A percentile compares a stretch with the other conserved stretches of the same genome.
Conservation (phyloP, 2,113 vertebrate genomes). For the Nothoprocta pentlandii region DNA sequence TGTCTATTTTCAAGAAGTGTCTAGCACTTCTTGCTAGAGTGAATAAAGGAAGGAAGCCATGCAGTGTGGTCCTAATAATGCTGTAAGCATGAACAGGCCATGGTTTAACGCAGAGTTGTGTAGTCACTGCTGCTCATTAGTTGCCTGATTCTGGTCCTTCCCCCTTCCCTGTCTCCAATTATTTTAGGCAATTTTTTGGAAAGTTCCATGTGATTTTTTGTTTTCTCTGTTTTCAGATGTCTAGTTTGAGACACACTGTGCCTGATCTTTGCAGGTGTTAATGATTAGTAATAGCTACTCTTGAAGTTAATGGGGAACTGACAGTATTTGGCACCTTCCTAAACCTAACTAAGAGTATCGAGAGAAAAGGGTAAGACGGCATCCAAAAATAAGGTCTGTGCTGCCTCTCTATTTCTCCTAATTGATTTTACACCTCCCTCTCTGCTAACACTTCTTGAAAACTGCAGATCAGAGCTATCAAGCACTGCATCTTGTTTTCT, state of each 20-base stretch:
- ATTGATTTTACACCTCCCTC: background rate
- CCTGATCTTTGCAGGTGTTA: background rate
- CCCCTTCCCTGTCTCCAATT: background rate
- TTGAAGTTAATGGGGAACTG: fast-evolving
- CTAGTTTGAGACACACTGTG: background rate
- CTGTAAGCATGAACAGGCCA: fast-evolving
- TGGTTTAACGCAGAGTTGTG: fast-evolving
- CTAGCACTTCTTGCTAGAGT: background rate
- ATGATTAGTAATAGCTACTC: background rate
- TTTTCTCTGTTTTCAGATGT: background rate
- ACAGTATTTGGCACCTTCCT: background rate
- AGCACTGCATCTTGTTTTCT: background rate
- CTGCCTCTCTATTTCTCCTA: background rate
- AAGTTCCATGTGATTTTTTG: background rate
- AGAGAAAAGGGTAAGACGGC: background rate
- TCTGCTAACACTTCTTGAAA: background rate
- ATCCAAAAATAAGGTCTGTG: fast-evolving
- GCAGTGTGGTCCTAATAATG: background rate
- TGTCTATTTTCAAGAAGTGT: too few species aligned
- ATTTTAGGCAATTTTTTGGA: background rate
- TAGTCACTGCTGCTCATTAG: background rate
- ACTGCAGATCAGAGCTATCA: background rate
- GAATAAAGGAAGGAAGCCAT: background rate
- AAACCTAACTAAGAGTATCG: background rate
- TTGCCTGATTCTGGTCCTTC: background rate